A percentile compares a stretch with the other conserved stretches of the same genome.
phyloP scores from a whole-genome alignment of 2,888 invertebrate genomes.

The Hypsopygia costalis region DNA sequence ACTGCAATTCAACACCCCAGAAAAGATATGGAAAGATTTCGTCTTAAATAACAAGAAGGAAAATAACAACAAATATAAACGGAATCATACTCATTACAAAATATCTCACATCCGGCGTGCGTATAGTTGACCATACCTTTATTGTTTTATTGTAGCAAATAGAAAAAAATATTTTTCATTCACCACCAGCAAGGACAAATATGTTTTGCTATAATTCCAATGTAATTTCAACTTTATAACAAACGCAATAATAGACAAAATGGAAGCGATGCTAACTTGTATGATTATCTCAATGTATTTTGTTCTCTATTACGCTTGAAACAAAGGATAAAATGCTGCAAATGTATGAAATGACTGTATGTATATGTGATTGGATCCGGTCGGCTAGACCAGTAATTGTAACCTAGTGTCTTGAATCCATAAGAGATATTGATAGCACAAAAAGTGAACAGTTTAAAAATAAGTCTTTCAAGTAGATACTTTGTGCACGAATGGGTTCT shows the following conservation, averaged over 20 bases:
- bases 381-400: conserved; percentile 14
- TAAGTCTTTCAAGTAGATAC: no score
- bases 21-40: no score
- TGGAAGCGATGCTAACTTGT: no score
- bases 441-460: not conserved
- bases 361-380: conserved; percentile 7
- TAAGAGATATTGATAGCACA: not conserved
- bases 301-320: no score
- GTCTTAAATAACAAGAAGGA: no score
- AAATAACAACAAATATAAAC: no score
- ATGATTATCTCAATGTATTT: no score
- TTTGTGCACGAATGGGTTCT: not conserved
- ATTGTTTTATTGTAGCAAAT: conserved; percentile 7
- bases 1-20: no score
- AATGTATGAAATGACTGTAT: not conserved
- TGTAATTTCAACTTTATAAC: not conserved
- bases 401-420: conserved; percentile 16
- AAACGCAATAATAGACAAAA: not conserved
- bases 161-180: conserved; percentile 14
- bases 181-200: conserved; percentile 12
- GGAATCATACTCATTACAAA: no score
- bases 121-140: not conserved
- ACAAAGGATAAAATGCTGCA: not conserved
- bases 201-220: not conserved
- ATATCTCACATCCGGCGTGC: no score